phyloP scores from a whole-genome alignment of 2,888 invertebrate species.

The Aquatica leii region DNA sequence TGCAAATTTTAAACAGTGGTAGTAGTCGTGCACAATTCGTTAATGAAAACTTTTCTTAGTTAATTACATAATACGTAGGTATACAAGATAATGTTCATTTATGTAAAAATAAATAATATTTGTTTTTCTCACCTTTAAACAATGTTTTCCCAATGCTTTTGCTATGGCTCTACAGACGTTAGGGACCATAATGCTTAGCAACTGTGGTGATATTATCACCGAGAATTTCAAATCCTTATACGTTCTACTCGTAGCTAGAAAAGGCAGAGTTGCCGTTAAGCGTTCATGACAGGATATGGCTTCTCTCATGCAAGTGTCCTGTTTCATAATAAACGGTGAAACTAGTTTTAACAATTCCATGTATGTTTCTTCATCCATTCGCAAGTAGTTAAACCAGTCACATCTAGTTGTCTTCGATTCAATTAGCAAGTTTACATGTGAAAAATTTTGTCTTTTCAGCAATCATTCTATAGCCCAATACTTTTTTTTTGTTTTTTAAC shows the following conservation, averaged over 20 bases:
- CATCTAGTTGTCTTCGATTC: neutral
- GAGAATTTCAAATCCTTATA: neutral
- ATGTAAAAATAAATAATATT: no score
- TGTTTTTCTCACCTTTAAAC: neutral
- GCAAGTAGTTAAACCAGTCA: neutral
- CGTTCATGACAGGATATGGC: neutral
- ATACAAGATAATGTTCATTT: no score
- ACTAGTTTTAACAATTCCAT: neutral
- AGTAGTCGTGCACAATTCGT: no score
- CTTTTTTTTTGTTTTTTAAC: no score
- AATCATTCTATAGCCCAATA: neutral
- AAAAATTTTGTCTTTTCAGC: neutral
- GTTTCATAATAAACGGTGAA: neutral
- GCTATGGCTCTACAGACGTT: neutral
- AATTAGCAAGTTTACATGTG: neutral
- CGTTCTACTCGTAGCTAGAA: neutral
- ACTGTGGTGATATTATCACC: neutral
- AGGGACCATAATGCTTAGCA: neutral
- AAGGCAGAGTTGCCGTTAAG: neutral
- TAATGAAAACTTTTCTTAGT: no score
- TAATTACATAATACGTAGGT: no score
- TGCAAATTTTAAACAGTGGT: no score
- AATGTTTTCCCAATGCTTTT: neutral
- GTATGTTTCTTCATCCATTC: neutral
- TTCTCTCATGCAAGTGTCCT: neutral